These are phyloP conservation scores for Felis chaus DNA, from an alignment of 2,113 vertebrate genomes.

Conservation along the genomic window DNA sequence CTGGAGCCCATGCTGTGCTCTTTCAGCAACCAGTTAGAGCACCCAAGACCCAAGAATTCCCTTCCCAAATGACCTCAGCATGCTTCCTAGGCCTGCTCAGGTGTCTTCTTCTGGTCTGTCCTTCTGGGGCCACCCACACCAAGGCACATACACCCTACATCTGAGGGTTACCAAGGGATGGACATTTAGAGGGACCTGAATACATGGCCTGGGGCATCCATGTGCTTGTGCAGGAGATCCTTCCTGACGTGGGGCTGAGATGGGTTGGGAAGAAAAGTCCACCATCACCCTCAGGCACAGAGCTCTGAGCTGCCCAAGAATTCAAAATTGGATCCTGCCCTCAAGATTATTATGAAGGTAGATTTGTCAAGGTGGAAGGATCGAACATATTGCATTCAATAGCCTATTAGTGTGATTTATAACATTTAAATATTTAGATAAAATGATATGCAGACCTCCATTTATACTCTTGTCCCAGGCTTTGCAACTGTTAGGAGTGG, in stretches of 20 bases:
- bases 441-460: not conserved
- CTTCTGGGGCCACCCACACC: not conserved
- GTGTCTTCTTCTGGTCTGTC: not conserved
- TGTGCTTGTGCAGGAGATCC: not conserved
- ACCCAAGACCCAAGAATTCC: not conserved
- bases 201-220: not conserved
- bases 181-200: not conserved
- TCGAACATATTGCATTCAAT: not conserved
- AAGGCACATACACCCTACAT: not conserved
- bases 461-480: not conserved
- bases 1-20: not conserved
- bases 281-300: not conserved
- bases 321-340: not conserved
- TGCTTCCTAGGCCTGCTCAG: not conserved
- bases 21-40: not conserved
- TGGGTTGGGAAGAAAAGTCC: not conserved
- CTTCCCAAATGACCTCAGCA: not conserved
- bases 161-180: not conserved
- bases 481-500: not conserved
- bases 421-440: not conserved
- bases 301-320: not conserved
- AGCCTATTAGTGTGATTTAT: not conserved
- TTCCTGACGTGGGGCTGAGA: not conserved
- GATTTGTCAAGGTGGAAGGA: not conserved
- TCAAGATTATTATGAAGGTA: not conserved